phyloP scores from a whole-genome alignment of 1,140 invertebrate species.

The Drosophila subpulchrella region DNA sequence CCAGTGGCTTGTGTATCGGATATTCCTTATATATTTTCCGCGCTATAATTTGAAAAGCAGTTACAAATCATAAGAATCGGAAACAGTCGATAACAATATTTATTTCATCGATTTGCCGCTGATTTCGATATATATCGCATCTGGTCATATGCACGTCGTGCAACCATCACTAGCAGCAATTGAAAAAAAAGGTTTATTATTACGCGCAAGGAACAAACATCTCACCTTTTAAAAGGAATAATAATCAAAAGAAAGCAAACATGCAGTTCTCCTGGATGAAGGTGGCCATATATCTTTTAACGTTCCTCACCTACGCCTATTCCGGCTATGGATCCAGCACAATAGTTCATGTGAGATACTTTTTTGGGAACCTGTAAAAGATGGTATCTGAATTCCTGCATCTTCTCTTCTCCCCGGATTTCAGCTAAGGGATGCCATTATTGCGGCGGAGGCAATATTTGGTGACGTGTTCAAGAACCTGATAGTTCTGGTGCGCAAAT shows the following conservation, averaged over 20 bases:
- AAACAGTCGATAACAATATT: too few relatives aligned
- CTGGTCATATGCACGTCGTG: neutral
- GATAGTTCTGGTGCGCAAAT: conserved; percentile 90
- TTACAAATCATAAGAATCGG: too few relatives aligned
- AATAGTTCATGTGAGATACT: conserved; percentile 85
- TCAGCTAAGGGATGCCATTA: conserved; percentile 89
- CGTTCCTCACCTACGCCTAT: conserved; percentile 91
- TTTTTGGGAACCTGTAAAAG: neutral
- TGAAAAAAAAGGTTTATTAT: conserved; percentile 4
- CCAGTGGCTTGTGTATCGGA: too few relatives aligned
- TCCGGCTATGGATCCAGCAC: conserved; percentile 91
- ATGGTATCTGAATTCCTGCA: conserved; percentile 14
- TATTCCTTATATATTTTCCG: too few relatives aligned
- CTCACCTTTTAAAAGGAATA: conserved; percentile 1
- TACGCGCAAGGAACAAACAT: conserved; percentile 7
- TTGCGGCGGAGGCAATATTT: conserved; percentile 91
- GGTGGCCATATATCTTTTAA: conserved; percentile 89
- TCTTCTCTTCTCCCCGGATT: conserved; percentile 1
- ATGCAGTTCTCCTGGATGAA: conserved; percentile 91
- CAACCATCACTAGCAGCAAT: neutral
- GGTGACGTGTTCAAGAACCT: conserved; percentile 90
- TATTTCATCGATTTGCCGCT: too few relatives aligned
- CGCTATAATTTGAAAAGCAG: too few relatives aligned
- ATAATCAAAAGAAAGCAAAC: conserved; percentile 11
- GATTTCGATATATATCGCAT: too few relatives aligned